Evolutionary conservation across 2,888 invertebrate species (phyloP).

Genomic region (Philaethria dido): DNA sequence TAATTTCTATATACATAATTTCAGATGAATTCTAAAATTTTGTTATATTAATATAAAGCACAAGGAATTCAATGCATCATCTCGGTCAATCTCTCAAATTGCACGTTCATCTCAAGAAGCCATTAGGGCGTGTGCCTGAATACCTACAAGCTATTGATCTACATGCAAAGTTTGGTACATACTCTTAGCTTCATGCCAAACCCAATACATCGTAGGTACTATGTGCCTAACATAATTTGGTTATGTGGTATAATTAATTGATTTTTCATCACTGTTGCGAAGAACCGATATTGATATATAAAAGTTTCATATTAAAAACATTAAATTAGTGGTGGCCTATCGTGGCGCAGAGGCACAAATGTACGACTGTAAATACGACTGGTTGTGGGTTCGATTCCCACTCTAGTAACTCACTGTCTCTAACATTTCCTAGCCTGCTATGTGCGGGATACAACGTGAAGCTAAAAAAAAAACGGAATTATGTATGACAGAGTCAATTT

Average conservation of each 20-base stretch:
- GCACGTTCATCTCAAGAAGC: constrained; percentile 49
- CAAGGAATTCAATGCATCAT: constrained; percentile 20
- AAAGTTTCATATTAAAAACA: no score
- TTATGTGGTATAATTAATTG: neutral
- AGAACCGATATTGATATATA: no score
- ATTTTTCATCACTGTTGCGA: neutral
- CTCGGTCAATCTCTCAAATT: constrained; percentile 43
- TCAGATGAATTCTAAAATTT: neutral
- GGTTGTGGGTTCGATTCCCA: no score
- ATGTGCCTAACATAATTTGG: neutral
- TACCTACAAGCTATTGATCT: constrained; percentile 29
- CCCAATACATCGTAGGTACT: neutral
- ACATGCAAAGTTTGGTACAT: constrained; percentile 13
- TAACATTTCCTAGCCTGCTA: no score
- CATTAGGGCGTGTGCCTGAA: constrained; percentile 32
- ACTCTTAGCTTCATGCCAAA: constrained; percentile 18
- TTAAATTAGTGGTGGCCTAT: neutral
- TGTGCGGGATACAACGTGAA: no score
- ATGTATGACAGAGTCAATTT: no score
- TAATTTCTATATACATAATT: no score
- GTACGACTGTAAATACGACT: no score
- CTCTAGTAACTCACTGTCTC: no score
- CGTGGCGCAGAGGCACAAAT: no score
- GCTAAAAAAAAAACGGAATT: no score
- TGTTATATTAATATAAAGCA: neutral